These are phyloP conservation scores for Glomeris marginata DNA, from an alignment of 2,888 invertebrate genomes.

Conservation along the genomic window DNA sequence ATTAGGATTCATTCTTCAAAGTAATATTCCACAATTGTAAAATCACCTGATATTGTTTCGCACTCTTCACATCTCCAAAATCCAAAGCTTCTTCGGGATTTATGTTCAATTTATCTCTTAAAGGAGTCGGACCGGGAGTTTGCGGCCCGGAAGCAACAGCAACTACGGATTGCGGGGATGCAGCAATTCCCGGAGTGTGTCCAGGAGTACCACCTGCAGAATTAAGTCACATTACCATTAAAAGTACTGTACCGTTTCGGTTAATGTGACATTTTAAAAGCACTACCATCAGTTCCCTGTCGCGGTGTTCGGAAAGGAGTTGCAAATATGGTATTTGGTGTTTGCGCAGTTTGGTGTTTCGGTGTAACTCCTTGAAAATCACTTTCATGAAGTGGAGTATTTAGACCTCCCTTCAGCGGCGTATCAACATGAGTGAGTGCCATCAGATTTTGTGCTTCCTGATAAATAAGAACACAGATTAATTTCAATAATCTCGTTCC, in stretches of 20 bases:
- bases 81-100: constrained; percentile 69
- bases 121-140: constrained; percentile 46
- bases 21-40: no score
- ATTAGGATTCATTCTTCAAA: no score
- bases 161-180: constrained; percentile 3
- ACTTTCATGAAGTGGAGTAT: constrained; percentile 78
- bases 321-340: constrained; percentile 80
- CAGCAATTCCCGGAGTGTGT: constrained; percentile 3
- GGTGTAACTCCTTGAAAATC: constrained; percentile 78
- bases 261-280: not conserved
- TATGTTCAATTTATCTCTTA: constrained; percentile 86
- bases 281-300: not conserved
- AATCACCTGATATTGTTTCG: constrained; percentile 22
- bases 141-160: not conserved
- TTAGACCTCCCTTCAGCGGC: constrained; percentile 85
- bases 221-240: constrained; percentile 9
- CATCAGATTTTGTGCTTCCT: constrained; percentile 98
- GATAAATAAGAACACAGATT: constrained; percentile 31
- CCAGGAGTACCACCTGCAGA: constrained; percentile 11
- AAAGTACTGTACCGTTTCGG: no score
- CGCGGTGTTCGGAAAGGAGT: constrained; percentile 54
- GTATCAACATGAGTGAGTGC: constrained; percentile 95
- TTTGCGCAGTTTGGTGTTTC: constrained; percentile 50
- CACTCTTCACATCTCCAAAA: constrained; percentile 20
- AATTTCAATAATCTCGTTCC: no score